Conservation (phyloP, 2,888 invertebrate genomes). For the Pheosia tremula region DNA sequence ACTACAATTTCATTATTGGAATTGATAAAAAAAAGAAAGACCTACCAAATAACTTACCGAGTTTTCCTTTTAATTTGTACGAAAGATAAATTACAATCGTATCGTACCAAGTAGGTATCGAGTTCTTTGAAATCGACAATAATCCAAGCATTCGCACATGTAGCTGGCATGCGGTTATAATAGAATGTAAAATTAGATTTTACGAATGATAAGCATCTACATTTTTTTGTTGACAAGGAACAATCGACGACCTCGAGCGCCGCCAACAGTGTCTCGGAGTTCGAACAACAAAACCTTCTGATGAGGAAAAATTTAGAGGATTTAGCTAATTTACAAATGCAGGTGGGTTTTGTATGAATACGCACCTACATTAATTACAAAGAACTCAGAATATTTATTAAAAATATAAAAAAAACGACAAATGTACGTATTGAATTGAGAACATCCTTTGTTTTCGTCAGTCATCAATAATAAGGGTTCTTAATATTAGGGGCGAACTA, state of each 20-base stretch:
- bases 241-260: slow-evolving; percentile 80
- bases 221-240: slow-evolving; percentile 58
- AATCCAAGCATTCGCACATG: slow-evolving; percentile 33
- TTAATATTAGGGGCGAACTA: no score
- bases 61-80: slow-evolving; percentile 27
- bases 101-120: slow-evolving; percentile 9
- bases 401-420: no score
- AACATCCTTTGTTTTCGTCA: no score
- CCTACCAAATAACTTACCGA: neutral
- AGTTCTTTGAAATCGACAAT: slow-evolving; percentile 39
- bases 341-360: slow-evolving; percentile 53
- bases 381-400: neutral
- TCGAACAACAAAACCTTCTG: slow-evolving; percentile 76
- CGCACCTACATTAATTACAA: neutral
- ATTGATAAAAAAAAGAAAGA: neutral
- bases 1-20: neutral
- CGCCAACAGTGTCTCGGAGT: slow-evolving; percentile 80
- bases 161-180: slow-evolving; percentile 39
- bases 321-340: slow-evolving; percentile 80
- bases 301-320: slow-evolving; percentile 82
- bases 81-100: slow-evolving; percentile 8
- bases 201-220: slow-evolving; percentile 29
- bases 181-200: slow-evolving; percentile 41
- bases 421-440: no score
- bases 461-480: no score